Evolutionary conservation across 2,888 invertebrate genomes (phyloP).

Genomic region (Ophraella communa): DNA sequence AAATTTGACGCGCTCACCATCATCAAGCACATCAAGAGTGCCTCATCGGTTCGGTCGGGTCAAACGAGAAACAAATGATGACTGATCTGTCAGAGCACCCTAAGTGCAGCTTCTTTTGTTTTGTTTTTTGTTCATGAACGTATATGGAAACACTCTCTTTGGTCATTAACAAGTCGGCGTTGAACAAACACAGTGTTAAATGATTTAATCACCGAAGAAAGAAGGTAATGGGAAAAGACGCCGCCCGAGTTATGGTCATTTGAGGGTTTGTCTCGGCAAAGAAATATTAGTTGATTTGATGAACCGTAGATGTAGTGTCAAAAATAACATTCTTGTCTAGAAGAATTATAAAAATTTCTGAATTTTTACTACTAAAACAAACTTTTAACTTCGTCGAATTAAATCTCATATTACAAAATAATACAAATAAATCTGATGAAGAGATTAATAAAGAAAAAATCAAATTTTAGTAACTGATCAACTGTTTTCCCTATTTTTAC

Average conservation of each 20-base stretch:
- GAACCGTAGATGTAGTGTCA: neutral
- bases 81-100: constrained; percentile 13
- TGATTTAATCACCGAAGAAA: constrained; percentile 19
- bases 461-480: no score
- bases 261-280: constrained; percentile 9
- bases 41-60: constrained; percentile 7
- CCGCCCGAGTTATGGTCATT: constrained; percentile 10
- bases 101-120: constrained; percentile 17
- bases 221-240: constrained; percentile 9
- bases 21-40: constrained; percentile 7
- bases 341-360: no score
- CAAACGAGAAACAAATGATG: constrained; percentile 18
- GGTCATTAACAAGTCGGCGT: constrained; percentile 22
- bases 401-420: no score
- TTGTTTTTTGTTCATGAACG: constrained; percentile 4
- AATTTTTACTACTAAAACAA: no score
- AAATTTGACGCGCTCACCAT: constrained; percentile 4
- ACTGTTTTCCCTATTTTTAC: no score
- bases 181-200: constrained; percentile 24
- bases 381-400: no score
- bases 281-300: neutral
- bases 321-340: neutral
- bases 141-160: constrained; percentile 7
- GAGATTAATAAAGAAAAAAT: no score
- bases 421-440: no score